These are phyloP conservation scores for Vireo griseus DNA, from an alignment of 2,797 vertebrate genomes.

Conservation along the genomic window DNA sequence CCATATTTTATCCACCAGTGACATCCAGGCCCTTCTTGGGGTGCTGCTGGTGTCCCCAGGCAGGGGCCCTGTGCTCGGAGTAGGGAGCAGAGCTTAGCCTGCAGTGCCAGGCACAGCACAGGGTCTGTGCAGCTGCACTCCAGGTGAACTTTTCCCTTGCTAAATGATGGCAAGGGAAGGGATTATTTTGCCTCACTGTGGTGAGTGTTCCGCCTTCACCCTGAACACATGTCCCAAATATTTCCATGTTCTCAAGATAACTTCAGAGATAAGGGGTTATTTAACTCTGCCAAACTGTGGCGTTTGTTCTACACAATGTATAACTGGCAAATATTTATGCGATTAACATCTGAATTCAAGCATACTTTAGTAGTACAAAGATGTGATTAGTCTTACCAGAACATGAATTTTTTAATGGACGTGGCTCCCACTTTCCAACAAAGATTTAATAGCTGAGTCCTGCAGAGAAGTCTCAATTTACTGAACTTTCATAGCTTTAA, in stretches of 20 bases:
- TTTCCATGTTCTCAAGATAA: slow-evolving; percentile 44
- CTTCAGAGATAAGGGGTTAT: slow-evolving; percentile 29
- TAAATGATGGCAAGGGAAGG: background rate
- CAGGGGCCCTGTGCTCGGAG: background rate
- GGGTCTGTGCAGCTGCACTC: background rate
- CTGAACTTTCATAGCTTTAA: slow-evolving; percentile 49
- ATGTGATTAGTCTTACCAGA: slow-evolving; percentile 51
- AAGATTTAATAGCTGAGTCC: slow-evolving; percentile 63
- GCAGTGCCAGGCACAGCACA: fast-evolving
- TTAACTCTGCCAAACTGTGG: background rate
- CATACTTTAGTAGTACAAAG: slow-evolving; percentile 31
- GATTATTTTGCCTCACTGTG: background rate
- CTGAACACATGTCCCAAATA: slow-evolving; percentile 8
- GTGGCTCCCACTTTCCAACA: slow-evolving; percentile 10
- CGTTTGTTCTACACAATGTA: background rate
- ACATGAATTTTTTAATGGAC: slow-evolving; percentile 53
- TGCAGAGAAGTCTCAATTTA: slow-evolving; percentile 61
- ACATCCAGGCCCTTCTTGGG: fast-evolving
- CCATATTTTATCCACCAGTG: fast-evolving
- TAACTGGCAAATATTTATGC: slow-evolving; percentile 48
- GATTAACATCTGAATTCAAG: slow-evolving; percentile 49
- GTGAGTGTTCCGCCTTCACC: background rate
- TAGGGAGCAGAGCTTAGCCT: background rate
- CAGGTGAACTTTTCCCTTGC: background rate
- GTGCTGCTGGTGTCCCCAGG: background rate